Evolutionary conservation across 2,888 invertebrate genomes (phyloP).

Genomic region (Chrysolina haemoptera): DNA sequence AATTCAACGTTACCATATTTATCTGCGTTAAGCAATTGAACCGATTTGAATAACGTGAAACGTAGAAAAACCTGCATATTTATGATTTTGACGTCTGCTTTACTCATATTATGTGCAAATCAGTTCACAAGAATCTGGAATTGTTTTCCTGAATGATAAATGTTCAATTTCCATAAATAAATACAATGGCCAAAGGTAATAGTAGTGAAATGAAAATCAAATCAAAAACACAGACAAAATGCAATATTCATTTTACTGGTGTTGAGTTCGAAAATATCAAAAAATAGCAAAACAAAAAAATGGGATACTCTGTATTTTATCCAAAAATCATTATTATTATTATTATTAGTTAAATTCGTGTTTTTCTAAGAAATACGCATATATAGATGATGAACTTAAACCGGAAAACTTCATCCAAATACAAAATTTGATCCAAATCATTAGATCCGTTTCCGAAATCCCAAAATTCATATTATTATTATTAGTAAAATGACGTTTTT

Average conservation of each 20-base stretch:
- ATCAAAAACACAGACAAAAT: neutral
- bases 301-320: no score
- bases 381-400: no score
- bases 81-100: neutral
- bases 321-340: no score
- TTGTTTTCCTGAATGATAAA: constrained; percentile 8
- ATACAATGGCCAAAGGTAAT: neutral
- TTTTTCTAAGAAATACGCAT: no score
- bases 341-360: no score
- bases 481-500: no score
- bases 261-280: neutral
- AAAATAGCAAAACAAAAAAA: no score
- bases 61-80: constrained; percentile 10
- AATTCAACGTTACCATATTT: neutral
- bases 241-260: no score
- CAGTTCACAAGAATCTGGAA: neutral
- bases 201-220: neutral
- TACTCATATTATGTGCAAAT: constrained; percentile 9
- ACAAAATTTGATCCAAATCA: no score
- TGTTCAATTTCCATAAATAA: constrained; percentile 1
- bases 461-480: no score
- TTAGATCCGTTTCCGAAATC: no score
- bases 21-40: neutral
- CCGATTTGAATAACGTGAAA: constrained; percentile 2
- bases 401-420: no score